Conservation (phyloP, 2,113 vertebrate species). For the Ceuthmochares aereus region DNA sequence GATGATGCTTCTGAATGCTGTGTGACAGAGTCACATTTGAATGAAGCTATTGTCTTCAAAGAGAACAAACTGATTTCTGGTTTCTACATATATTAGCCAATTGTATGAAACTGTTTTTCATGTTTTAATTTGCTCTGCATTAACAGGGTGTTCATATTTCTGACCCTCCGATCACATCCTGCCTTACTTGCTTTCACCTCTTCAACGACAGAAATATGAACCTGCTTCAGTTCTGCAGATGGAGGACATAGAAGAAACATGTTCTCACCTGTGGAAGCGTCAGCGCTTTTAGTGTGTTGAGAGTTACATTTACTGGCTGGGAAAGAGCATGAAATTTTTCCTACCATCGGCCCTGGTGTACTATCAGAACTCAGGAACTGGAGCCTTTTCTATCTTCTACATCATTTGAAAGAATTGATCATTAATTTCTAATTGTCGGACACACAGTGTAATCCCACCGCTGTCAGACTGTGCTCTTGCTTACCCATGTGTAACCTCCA, state of each 20-base stretch:
- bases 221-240: neutral
- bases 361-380: neutral
- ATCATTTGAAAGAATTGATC: slow-evolving; percentile 18
- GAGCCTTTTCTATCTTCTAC: slow-evolving; percentile 16
- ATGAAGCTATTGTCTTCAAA: neutral
- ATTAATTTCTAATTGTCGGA: slow-evolving; percentile 64
- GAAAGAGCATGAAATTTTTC: neutral
- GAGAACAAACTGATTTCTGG: slow-evolving; percentile 25
- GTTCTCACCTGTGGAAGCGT: neutral
- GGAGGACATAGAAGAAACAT: neutral
- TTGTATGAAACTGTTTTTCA: neutral
- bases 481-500: slow-evolving; percentile 44
- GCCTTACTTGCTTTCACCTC: neutral
- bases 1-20: neutral
- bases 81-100: neutral
- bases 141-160: neutral
- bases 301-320: neutral
- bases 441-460: neutral
- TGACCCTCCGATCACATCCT: neutral
- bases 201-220: neutral
- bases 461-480: slow-evolving; percentile 10
- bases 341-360: rapidly evolving
- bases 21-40: neutral
- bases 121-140: slow-evolving; percentile 20
- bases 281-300: neutral